A percentile compares a stretch with the other conserved stretches of the same genome.
These are phyloP conservation scores for Hemicentrotus pulcherrimus DNA, from an alignment of 35 echinoderm and acorn worm species.

Conservation along the genomic window DNA sequence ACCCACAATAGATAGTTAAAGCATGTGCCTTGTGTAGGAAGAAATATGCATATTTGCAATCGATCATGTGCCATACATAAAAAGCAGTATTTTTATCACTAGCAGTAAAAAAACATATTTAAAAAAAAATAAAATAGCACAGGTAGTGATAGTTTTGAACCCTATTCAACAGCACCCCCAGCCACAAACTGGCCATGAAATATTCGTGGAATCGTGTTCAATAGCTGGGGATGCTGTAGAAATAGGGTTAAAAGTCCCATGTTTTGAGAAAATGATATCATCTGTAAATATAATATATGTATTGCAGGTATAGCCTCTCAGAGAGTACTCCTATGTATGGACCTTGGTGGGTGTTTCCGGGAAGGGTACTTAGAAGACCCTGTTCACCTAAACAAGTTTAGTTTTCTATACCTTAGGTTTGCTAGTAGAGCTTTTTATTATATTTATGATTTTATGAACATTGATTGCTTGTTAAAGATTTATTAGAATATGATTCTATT, in stretches of 20 bases:
- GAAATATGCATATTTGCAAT: not conserved
- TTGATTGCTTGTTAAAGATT: not conserved
- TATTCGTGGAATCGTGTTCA: too few species aligned
- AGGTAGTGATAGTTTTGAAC: too few species aligned
- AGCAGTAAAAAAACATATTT: not conserved
- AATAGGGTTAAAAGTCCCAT: not conserved
- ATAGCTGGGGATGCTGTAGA: too few species aligned
- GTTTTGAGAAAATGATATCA: not conserved
- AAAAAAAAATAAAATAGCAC: too few species aligned
- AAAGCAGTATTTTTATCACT: constrained; percentile 2
- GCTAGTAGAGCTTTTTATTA: not conserved
- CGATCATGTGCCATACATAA: not conserved
- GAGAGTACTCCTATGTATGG: too few species aligned
- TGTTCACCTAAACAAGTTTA: too few species aligned
- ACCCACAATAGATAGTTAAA: not conserved
- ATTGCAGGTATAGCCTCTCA: not conserved
- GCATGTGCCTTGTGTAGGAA: not conserved
- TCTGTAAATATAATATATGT: not conserved
- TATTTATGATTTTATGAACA: not conserved
- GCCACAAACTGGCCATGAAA: too few species aligned
- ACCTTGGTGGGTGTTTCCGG: too few species aligned
- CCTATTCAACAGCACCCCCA: too few species aligned
- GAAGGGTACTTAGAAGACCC: too few species aligned
- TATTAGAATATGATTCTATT: not conserved
- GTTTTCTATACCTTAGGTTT: not conserved